phyloP scores from a whole-genome alignment of 2,797 vertebrate genomes.

The Setipinna tenuifilis region DNA sequence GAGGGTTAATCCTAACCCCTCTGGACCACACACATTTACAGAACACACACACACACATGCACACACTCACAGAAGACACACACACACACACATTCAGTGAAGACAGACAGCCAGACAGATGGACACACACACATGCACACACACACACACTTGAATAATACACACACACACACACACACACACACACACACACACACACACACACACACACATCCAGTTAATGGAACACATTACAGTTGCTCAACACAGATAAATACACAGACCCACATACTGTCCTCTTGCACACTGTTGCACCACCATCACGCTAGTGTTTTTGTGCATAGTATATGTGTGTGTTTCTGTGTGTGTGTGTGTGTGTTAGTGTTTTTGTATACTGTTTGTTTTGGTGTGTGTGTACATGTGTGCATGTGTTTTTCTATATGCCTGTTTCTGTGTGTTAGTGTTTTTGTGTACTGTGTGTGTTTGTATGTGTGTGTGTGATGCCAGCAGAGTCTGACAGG shows the following conservation, averaged over 20 bases:
- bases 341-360: not conserved
- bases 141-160: not conserved
- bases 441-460: no score
- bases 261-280: not conserved
- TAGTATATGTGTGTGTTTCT: not conserved
- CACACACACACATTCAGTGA: constrained; percentile 56
- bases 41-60: not conserved
- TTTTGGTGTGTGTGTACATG: not conserved
- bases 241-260: not conserved
- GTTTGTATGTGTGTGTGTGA: constrained; percentile 48
- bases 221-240: not conserved
- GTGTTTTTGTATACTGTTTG: not conserved
- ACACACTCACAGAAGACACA: not conserved
- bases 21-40: constrained; percentile 63
- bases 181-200: not conserved
- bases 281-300: not conserved
- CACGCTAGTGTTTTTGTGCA: no score
- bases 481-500: constrained; percentile 68
- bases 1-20: constrained; percentile 65
- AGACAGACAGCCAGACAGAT: not conserved
- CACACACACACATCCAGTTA: not conserved
- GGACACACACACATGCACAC: not conserved
- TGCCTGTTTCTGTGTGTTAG: no score
- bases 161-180: no score
- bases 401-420: not conserved